Evolutionary conservation across 2,797 vertebrate species (phyloP).

Genomic region (Synaphobranchus kaupii): DNA sequence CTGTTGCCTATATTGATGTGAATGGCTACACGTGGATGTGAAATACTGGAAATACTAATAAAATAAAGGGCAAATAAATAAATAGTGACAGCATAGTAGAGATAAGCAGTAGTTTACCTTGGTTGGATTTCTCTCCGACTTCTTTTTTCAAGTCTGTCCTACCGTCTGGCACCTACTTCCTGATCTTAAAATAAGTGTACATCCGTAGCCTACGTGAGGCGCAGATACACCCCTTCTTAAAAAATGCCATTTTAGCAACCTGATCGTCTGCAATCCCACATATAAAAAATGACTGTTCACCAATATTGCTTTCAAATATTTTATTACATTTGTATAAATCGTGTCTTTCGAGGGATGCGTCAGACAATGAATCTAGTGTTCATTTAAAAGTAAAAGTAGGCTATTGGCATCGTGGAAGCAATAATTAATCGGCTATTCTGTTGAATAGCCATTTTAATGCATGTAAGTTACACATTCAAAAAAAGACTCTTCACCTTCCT

Average conservation of each 20-base stretch:
- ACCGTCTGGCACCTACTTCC: neutral
- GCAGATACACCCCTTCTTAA: slow-evolving; percentile 3
- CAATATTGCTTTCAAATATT: neutral
- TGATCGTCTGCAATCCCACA: neutral
- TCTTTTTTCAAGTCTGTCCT: neutral
- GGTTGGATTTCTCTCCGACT: neutral
- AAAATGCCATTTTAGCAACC: neutral
- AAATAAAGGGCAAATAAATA: neutral
- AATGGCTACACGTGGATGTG: neutral
- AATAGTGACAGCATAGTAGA: neutral
- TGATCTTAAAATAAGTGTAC: slow-evolving; percentile 1
- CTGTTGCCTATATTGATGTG: neutral
- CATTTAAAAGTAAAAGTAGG: neutral
- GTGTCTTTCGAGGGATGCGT: neutral
- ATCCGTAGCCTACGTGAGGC: neutral
- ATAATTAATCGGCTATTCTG: no score
- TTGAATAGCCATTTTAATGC: neutral
- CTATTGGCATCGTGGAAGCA: no score
- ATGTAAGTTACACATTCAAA: no score
- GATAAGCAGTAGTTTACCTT: slow-evolving; percentile 11
- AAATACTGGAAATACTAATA: neutral
- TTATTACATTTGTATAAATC: neutral
- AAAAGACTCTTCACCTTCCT: no score
- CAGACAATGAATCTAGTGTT: neutral
- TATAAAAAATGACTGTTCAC: neutral